Conservation (phyloP, 2,113 vertebrate genomes). For the Callipepla californica region DNA sequence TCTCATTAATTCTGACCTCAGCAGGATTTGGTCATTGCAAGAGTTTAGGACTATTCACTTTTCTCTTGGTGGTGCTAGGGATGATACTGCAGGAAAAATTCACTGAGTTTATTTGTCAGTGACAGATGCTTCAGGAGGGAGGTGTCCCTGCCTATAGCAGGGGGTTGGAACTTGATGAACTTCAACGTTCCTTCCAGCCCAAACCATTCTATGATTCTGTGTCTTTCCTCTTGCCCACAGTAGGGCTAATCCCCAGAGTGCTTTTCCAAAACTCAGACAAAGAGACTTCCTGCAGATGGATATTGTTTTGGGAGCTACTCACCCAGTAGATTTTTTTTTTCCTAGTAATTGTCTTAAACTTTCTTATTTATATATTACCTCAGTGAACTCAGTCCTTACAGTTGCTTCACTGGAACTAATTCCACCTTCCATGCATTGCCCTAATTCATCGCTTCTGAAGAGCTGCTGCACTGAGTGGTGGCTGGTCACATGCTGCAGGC, state of each 20-base stretch:
- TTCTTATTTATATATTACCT: not conserved
- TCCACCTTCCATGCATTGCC: conserved; percentile 1
- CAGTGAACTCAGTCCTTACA: not conserved
- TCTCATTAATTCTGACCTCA: conserved; percentile 51
- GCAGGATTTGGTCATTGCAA: not conserved
- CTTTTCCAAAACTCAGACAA: conserved; percentile 46
- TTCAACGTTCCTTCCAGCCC: too few relatives aligned
- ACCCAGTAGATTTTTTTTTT: conserved; percentile 35
- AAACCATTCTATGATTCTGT: too few relatives aligned
- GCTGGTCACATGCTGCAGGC: conserved; percentile 23
- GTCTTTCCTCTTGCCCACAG: too few relatives aligned
- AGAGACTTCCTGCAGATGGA: conserved; percentile 10
- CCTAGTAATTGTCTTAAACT: conserved; percentile 43
- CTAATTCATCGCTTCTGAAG: conserved; percentile 45
- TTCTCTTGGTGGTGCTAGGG: conserved; percentile 30
- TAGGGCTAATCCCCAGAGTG: conserved; percentile 32
- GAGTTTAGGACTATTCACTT: conserved; percentile 1
- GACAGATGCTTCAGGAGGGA: not conserved
- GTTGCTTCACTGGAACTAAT: conserved; percentile 39
- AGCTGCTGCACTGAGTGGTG: conserved; percentile 13
- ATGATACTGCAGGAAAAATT: conserved; percentile 17
- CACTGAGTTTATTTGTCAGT: conserved; percentile 7
- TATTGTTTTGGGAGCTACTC: conserved; percentile 35
- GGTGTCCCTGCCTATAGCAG: too few relatives aligned
- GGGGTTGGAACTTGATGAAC: too few relatives aligned